Evolutionary conservation across 1,140 invertebrate genomes (phyloP).

Genomic region (Euwallacea fornicatus): DNA sequence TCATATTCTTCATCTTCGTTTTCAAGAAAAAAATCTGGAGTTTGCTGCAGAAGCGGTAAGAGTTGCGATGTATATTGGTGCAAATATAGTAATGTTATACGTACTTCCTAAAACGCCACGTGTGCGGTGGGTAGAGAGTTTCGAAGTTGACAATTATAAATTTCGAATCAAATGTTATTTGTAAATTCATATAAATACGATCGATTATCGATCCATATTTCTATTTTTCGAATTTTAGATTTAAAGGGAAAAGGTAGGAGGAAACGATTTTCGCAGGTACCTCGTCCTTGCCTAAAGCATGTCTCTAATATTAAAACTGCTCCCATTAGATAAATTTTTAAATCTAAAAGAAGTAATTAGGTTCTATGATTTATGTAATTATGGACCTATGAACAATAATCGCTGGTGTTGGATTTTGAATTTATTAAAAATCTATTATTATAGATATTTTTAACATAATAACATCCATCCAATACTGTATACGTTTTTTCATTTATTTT

Average conservation of each 20-base stretch:
- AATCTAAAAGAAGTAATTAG: too few species aligned
- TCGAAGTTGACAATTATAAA: too few species aligned
- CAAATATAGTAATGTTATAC: not conserved
- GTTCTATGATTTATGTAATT: too few species aligned
- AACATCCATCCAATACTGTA: too few species aligned
- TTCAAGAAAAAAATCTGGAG: slow-evolving; percentile 61
- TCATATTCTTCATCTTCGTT: slow-evolving; percentile 66
- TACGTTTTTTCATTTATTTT: too few species aligned
- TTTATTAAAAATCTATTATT: too few species aligned
- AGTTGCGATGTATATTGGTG: not conserved
- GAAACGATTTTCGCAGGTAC: slow-evolving; percentile 31
- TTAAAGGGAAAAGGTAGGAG: slow-evolving; percentile 23
- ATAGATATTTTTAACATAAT: too few species aligned
- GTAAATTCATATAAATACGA: slow-evolving; percentile 28
- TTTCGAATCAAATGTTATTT: slow-evolving; percentile 33
- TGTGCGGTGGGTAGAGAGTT: not conserved
- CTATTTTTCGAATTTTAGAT: slow-evolving; percentile 40
- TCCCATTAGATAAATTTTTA: not conserved
- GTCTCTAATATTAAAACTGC: slow-evolving; percentile 25
- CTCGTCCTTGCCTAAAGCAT: slow-evolving; percentile 15
- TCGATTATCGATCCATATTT: slow-evolving; percentile 30
- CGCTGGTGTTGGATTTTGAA: too few species aligned
- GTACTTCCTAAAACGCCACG: slow-evolving; percentile 15
- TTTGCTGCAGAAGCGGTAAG: slow-evolving; percentile 56
- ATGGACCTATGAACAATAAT: too few species aligned